Base-by-base conservation (phyloP, 2,888 invertebrate species). In the Lutraria lutraria region DNA sequence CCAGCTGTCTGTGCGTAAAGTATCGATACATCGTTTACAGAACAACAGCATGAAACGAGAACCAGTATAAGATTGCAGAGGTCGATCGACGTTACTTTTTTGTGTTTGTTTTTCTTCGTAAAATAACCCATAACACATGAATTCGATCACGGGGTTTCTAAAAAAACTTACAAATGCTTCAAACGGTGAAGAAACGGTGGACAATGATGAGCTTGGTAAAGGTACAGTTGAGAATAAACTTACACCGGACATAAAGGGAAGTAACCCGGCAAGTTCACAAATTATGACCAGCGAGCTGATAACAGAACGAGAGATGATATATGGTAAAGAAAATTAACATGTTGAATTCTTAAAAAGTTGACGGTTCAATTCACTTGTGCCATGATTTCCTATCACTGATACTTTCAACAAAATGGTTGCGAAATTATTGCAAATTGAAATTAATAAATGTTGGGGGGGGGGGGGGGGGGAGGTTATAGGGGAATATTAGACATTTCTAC, bases 251-350 rank as follows among this genome's bases (percentile, higher is more conserved):
- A 81, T 63, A 34, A 89, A 87, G 84, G 87, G 86, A 84, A 81
- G n/a, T 76, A 81, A 89, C 53, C 76, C 72, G 0, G 29, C 21
- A 21, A 43, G 4, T n/a, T 63, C 72, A 34, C 52, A 68, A 56
- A 79, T 10, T 15, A 60, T 83, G 63, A 85, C 85, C 34, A 43
- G 81, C 34, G 91, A 92, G 52, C 31, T 93, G 21, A 86, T 82
- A 76, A 16, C 89, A 16, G 84, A 91, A 68, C 88, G 89, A 76
- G 93, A 93, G 82, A 93, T 90, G 16, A 88, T 93, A 82, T 93
- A 93, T 89, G 93, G 93, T 93, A 88, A 85, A 82, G 2, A n/a
- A 72, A 60, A 53, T 60, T 82, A 19, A 80, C 13, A 31, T 21
- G 25, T 25, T n/a, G 13, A 0, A 68, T 25, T 3, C 25, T 13